Conservation (phyloP, 1,140 invertebrate species). For the Acromyrmex heyeri region DNA sequence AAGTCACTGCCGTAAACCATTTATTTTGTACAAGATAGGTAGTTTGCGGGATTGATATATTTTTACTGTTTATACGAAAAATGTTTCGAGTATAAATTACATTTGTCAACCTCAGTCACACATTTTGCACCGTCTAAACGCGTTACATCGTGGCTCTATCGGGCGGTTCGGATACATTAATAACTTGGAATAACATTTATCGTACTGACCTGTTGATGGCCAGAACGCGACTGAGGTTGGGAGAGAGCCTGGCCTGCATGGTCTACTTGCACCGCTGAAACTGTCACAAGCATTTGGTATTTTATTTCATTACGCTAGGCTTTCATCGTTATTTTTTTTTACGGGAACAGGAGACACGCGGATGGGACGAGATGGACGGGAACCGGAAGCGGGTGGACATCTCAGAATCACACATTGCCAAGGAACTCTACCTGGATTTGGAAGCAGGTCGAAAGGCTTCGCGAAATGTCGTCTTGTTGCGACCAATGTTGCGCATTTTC, state of each 20-base stretch:
- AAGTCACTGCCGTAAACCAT: not conserved
- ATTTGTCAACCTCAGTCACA: constrained; percentile 37
- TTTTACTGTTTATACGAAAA: not conserved
- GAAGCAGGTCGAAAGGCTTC: constrained; percentile 65
- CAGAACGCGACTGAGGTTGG: constrained; percentile 86
- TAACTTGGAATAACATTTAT: constrained; percentile 77
- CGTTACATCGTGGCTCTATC: constrained; percentile 42
- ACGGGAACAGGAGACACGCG: constrained; percentile 24
- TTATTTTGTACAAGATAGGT: not conserved
- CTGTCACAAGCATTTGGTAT: constrained; percentile 85
- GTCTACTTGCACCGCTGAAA: constrained; percentile 87
- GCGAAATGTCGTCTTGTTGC: constrained; percentile 25
- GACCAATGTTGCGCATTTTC: not conserved
- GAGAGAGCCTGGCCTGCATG: constrained; percentile 86
- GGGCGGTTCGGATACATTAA: constrained; percentile 36
- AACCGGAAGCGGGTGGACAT: constrained; percentile 1
- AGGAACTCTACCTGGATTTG: constrained; percentile 77
- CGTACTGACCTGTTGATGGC: constrained; percentile 86
- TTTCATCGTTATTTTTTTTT: constrained; percentile 56
- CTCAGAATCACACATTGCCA: constrained; percentile 41
- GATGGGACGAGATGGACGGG: not conserved
- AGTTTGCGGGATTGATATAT: not conserved
- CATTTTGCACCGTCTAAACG: not conserved
- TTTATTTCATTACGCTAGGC: constrained; percentile 80
- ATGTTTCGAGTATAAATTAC: not conserved